phyloP scores from a whole-genome alignment of 2,113 vertebrate species.

The Nansenia antarctica region DNA sequence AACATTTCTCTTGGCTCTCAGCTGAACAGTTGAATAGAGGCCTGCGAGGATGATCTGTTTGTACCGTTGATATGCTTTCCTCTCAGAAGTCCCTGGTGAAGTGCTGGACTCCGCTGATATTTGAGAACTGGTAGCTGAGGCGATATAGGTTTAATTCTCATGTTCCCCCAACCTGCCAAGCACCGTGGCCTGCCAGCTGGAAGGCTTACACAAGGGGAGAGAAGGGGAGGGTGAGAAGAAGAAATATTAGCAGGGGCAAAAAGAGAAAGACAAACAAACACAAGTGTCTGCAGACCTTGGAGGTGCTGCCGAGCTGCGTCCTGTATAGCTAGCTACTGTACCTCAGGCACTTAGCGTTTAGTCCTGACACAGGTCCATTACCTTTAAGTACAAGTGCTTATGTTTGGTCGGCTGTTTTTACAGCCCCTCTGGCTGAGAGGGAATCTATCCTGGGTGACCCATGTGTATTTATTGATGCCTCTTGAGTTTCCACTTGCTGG shows the following conservation, averaged over 20 bases:
- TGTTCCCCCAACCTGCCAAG: constrained; percentile 78
- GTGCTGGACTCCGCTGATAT: constrained; percentile 82
- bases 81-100: constrained; percentile 72
- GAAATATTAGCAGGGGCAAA: constrained; percentile 52
- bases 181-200: constrained; percentile 77
- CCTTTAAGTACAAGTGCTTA: constrained; percentile 77
- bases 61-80: constrained; percentile 64
- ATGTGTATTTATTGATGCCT: constrained; percentile 84
- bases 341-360: constrained; percentile 66
- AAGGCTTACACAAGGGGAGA: constrained; percentile 68
- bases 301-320: constrained; percentile 62
- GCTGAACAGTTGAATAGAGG: constrained; percentile 58
- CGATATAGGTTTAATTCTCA: constrained; percentile 82
- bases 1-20: constrained; percentile 63
- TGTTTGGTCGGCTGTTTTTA: constrained; percentile 72
- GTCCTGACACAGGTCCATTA: constrained; percentile 76
- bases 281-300: constrained; percentile 63
- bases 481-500: constrained; percentile 88
- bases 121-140: constrained; percentile 75
- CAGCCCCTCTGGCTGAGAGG: constrained; percentile 65
- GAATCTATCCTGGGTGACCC: constrained; percentile 81
- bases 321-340: constrained; percentile 57
- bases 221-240: neutral
- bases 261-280: neutral
- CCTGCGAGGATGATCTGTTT: constrained; percentile 69